Evolutionary conservation across 2,113 vertebrate species (phyloP).

Genomic region (Anseranas semipalmata): DNA sequence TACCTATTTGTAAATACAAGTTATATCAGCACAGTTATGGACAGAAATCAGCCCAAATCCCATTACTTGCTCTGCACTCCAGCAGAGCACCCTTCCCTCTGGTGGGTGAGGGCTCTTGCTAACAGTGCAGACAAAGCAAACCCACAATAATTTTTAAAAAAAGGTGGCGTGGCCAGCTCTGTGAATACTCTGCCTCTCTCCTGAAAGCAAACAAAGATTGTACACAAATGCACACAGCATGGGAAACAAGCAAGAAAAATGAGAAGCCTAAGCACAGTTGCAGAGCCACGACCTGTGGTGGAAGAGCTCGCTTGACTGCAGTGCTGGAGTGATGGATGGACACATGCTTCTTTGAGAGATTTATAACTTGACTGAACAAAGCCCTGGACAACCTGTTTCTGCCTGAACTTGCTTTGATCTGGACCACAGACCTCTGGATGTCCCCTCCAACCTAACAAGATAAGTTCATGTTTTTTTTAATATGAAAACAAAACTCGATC

Average conservation of each 20-base stretch:
- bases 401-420: background rate
- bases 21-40: background rate
- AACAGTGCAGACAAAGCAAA: background rate
- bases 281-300: background rate
- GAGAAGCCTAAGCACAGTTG: background rate
- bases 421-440: background rate
- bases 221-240: rapidly evolving
- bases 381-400: background rate
- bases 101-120: background rate
- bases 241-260: background rate
- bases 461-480: background rate
- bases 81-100: background rate
- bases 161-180: background rate
- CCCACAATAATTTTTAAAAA: background rate
- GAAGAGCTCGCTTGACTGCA: background rate
- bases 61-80: background rate
- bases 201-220: background rate
- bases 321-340: background rate
- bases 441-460: background rate
- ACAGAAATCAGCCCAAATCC: background rate
- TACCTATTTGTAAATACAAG: background rate
- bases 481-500: background rate
- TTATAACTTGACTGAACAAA: background rate
- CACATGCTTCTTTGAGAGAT: background rate
- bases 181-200: background rate